Percentiles rank a stretch among this genome's conserved stretches.
phyloP scores from a whole-genome alignment of 2,113 vertebrate species.

The Tinamus guttatus region DNA sequence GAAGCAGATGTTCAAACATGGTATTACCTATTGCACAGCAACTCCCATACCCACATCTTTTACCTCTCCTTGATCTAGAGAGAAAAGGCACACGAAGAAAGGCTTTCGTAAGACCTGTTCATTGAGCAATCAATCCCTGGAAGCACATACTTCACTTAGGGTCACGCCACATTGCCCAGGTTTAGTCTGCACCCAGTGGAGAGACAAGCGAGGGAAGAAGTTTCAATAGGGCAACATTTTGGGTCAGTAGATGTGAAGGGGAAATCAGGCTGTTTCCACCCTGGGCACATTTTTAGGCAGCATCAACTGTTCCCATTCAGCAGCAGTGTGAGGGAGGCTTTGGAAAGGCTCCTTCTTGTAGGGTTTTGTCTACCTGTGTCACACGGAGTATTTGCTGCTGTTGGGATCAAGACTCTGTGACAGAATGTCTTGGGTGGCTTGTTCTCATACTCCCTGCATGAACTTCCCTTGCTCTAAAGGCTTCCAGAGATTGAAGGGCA shows the following conservation, averaged over 20 bases:
- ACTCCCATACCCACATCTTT: background rate
- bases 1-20: background rate
- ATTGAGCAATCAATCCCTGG: background rate
- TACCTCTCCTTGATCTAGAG: background rate
- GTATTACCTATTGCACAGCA: background rate
- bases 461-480: background rate
- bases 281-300: background rate
- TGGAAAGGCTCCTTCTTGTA: background rate
- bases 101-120: background rate
- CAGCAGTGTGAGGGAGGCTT: background rate
- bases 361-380: background rate
- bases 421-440: background rate
- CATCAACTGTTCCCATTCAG: background rate
- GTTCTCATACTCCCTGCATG: background rate
- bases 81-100: background rate
- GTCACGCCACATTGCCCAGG: background rate
- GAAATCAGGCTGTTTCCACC: background rate
- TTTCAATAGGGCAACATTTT: background rate
- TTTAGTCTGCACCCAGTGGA: background rate
- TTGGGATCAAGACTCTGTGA: background rate
- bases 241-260: fast-evolving
- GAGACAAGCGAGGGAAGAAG: background rate
- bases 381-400: background rate
- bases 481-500: background rate
- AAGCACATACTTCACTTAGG: background rate